Evolutionary conservation across 2,888 invertebrate species (phyloP).

Genomic region (Lasioglossum lativentre): DNA sequence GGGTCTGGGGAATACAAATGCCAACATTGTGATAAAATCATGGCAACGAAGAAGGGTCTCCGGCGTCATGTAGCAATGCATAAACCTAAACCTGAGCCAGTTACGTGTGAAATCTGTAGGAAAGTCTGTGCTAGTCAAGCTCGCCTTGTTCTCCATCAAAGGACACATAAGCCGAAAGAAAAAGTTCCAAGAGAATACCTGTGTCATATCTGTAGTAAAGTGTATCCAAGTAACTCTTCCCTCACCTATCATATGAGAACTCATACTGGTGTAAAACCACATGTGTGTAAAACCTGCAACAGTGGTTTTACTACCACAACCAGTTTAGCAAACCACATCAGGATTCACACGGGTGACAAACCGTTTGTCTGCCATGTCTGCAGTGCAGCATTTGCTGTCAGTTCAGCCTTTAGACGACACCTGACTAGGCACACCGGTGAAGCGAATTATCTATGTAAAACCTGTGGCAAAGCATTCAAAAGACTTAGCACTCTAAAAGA

Average conservation of each 20-base stretch:
- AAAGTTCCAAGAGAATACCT: conserved; percentile 82
- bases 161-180: conserved; percentile 83
- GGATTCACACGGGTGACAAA: conserved; percentile 83
- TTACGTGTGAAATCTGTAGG: conserved; percentile 81
- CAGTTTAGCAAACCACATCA: conserved; percentile 82
- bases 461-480: conserved; percentile 83
- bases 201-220: conserved; percentile 83
- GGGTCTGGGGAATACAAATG: conserved; percentile 81
- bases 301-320: conserved; percentile 84
- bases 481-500: conserved; percentile 83
- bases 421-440: conserved; percentile 83
- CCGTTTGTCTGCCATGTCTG: conserved; percentile 83
- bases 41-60: conserved; percentile 83
- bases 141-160: conserved; percentile 80
- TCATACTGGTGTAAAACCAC: conserved; percentile 83
- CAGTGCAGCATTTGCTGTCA: conserved; percentile 83
- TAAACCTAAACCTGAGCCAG: conserved; percentile 83
- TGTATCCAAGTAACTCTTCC: conserved; percentile 83
- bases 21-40: conserved; percentile 82
- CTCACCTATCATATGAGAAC: conserved; percentile 84
- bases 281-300: conserved; percentile 83
- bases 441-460: conserved; percentile 83
- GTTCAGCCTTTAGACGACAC: conserved; percentile 82
- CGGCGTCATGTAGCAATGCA: conserved; percentile 83
- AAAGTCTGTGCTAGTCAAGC: conserved; percentile 83